phyloP scores from a whole-genome alignment of 2,113 vertebrate species.

The Macrotus californicus region DNA sequence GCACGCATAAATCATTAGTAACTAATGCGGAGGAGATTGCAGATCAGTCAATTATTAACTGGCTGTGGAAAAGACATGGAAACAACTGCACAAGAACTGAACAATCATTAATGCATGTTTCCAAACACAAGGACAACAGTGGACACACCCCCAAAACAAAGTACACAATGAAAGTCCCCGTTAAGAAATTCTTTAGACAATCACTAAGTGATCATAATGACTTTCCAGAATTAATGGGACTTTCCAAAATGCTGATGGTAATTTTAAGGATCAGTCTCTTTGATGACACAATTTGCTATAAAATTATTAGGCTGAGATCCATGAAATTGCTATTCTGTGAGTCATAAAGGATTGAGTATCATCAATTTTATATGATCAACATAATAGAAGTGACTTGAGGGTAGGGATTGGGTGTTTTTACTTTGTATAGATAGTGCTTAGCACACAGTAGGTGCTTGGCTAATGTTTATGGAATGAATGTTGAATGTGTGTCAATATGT shows the following conservation, averaged over 20 bases:
- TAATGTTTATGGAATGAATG: neutral
- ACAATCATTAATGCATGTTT: slow-evolving; percentile 8
- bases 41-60: neutral
- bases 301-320: neutral
- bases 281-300: neutral
- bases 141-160: neutral
- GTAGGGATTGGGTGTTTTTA: neutral
- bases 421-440: neutral
- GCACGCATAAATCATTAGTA: neutral
- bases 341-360: neutral
- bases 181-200: neutral
- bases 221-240: slow-evolving; percentile 27
- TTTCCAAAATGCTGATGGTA: slow-evolving; percentile 3
- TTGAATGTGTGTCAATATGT: neutral
- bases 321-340: neutral
- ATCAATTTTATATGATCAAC: neutral
- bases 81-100: neutral
- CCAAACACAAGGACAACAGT: neutral
- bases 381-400: neutral
- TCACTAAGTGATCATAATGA: neutral
- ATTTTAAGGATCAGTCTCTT: neutral
- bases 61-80: neutral
- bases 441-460: neutral
- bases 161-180: neutral
- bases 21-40: neutral